A percentile compares a stretch with the other conserved stretches of the same genome.
phyloP scores from a whole-genome alignment of 2,113 vertebrate species.

The Lamprotornis superbus region DNA sequence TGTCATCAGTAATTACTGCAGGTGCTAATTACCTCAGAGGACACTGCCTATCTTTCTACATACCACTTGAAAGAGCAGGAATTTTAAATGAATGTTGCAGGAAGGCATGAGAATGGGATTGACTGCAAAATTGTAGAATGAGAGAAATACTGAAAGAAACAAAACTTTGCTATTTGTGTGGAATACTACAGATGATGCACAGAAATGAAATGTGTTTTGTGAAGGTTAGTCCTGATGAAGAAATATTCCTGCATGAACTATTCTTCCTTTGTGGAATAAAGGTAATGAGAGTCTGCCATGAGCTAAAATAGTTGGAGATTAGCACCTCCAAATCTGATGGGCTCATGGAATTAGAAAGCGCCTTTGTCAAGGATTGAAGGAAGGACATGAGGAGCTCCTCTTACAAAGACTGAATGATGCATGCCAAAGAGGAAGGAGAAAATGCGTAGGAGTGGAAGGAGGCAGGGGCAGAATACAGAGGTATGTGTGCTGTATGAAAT shows the following conservation, averaged over 20 bases:
- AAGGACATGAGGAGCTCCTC: not conserved
- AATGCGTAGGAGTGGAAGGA: not conserved
- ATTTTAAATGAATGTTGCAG: not conserved
- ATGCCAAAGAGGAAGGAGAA: not conserved
- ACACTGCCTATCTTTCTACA: not conserved
- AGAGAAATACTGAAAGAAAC: not conserved
- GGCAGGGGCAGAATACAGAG: not conserved
- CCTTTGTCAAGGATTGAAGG: not conserved
- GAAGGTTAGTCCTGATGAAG: not conserved
- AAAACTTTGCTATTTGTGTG: not conserved
- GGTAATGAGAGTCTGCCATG: not conserved
- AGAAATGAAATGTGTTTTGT: not conserved
- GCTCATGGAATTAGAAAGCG: not conserved
- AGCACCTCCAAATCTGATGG: not conserved
- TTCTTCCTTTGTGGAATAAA: not conserved
- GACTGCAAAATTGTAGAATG: not conserved
- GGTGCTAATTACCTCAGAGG: not conserved
- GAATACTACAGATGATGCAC: not conserved
- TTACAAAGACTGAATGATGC: not conserved
- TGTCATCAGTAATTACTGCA: not conserved
- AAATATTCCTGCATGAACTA: not conserved
- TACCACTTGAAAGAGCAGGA: not conserved
- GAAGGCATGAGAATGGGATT: not conserved
- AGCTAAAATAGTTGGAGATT: not conserved
- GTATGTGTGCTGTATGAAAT: not conserved